phyloP scores from a whole-genome alignment of 2,797 vertebrate species.

The Anguilla megastoma region DNA sequence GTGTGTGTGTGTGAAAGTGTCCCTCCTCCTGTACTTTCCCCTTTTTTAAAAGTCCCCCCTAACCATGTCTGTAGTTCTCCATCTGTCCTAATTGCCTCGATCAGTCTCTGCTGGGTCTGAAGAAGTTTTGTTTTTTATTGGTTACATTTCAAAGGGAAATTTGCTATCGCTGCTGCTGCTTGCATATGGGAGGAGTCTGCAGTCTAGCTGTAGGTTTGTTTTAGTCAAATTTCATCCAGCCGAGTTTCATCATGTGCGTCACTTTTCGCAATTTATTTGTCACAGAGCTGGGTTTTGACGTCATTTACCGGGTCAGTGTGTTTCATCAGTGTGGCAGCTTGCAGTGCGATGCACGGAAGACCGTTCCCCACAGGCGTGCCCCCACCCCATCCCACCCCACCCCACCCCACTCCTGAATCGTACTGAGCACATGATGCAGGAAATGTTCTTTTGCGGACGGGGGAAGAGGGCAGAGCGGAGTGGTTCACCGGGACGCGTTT shows the following conservation, averaged over 20 bases:
- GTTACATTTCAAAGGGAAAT: background rate
- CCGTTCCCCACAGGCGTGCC: background rate
- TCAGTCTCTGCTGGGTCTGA: background rate
- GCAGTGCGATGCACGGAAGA: background rate
- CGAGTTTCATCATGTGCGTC: background rate
- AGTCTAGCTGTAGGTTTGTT: background rate
- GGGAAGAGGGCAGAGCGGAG: background rate
- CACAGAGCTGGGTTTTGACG: background rate
- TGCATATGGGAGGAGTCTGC: too few species aligned
- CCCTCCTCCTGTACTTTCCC: slow-evolving; percentile 66
- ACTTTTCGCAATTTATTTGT: background rate
- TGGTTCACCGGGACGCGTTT: background rate
- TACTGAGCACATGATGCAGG: background rate
- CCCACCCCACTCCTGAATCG: background rate
- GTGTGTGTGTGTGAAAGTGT: slow-evolving; percentile 36
- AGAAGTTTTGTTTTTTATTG: background rate
- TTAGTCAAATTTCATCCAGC: background rate
- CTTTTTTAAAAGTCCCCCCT: slow-evolving; percentile 51
- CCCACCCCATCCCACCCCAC: background rate
- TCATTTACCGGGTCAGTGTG: background rate
- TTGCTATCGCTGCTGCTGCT: background rate
- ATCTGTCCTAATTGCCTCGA: slow-evolving; percentile 22
- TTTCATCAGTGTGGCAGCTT: background rate
- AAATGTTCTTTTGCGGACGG: background rate
- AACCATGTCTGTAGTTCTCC: slow-evolving; percentile 43